phyloP scores from a whole-genome alignment of 1,140 invertebrate genomes.

The Eupeodes corollae region DNA sequence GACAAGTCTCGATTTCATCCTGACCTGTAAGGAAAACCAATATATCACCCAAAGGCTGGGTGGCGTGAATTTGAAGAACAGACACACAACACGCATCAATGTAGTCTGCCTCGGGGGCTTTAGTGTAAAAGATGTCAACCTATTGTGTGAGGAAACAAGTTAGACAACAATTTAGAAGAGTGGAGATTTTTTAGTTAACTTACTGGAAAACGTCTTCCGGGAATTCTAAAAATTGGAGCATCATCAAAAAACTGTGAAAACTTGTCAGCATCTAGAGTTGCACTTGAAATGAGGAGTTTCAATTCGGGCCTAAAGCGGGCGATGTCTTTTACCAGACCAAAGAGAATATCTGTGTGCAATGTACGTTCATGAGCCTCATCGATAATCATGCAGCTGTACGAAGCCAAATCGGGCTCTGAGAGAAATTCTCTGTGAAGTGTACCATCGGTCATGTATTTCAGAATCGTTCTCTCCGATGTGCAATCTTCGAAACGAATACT shows the following conservation, averaged over 20 bases:
- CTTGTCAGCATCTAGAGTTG: constrained; percentile 95
- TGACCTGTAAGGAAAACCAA: constrained; percentile 94
- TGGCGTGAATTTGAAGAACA: constrained; percentile 94
- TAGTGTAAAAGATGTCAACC: constrained; percentile 96
- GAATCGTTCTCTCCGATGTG: constrained; percentile 85
- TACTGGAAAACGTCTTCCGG: constrained; percentile 68
- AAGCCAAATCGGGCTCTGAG: constrained; percentile 87
- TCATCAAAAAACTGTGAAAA: constrained; percentile 98
- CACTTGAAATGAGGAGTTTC: constrained; percentile 94
- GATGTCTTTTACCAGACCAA: constrained; percentile 97
- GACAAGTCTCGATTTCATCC: constrained; percentile 93
- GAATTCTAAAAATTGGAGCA: constrained; percentile 95
- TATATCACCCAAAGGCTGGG: constrained; percentile 89
- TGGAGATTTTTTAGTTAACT: background rate
- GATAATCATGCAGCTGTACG: constrained; percentile 97
- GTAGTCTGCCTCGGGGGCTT: constrained; percentile 97
- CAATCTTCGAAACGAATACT: constrained; percentile 99
- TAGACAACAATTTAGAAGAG: background rate
- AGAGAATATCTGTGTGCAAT: constrained; percentile 95
- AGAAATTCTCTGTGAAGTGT: constrained; percentile 95
- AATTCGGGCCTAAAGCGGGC: constrained; percentile 86
- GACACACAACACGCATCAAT: constrained; percentile 95
- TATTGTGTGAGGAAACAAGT: background rate
- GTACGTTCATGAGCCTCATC: constrained; percentile 99
- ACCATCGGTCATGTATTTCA: constrained; percentile 99